Percentiles rank a stretch among this genome's conserved stretches.
phyloP scores from a whole-genome alignment of 1,140 invertebrate genomes.

The Gonatopus flavifemur region DNA sequence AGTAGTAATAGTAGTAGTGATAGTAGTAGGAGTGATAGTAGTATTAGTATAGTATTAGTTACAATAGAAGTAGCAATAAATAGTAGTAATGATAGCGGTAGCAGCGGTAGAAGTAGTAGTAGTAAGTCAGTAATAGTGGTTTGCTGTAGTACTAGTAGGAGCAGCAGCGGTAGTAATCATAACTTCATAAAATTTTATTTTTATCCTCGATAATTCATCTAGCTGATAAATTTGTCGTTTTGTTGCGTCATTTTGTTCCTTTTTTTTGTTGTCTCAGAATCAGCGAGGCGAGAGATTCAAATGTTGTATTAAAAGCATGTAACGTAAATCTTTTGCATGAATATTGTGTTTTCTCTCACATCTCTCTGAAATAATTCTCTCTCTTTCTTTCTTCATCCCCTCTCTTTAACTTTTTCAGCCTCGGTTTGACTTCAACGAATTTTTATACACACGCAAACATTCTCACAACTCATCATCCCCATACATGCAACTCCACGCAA shows the following conservation, averaged over 20 bases:
- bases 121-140: no score
- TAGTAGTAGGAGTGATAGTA: conserved; percentile 31
- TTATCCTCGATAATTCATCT: background rate
- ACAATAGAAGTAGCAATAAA: conserved; percentile 35
- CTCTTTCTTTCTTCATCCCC: background rate
- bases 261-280: conserved; percentile 21
- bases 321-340: conserved; percentile 38
- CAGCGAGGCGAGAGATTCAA: conserved; percentile 45
- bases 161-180: background rate
- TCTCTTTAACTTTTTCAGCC: no score
- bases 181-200: background rate
- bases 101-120: conserved; percentile 19
- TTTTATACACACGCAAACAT: no score
- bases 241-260: conserved; percentile 9
- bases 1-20: conserved; percentile 26
- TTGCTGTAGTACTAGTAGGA: background rate
- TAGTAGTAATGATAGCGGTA: conserved; percentile 23
- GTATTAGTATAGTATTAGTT: conserved; percentile 33
- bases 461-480: background rate
- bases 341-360: conserved; percentile 26
- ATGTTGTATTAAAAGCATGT: conserved; percentile 40
- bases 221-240: no score
- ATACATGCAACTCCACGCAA: no score
- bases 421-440: no score
- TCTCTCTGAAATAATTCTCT: conserved; percentile 8